A percentile compares a stretch with the other conserved stretches of the same genome.
phyloP scores from a whole-genome alignment of 2,113 vertebrate species.

The Xenopus tropicalis region UCB_Xtro_10.0 CM004448.2:115724001-115724500 shows the following conservation, averaged over 20 bases:
- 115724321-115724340: not conserved
- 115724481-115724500: constrained; percentile 29
- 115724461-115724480: constrained; percentile 28
- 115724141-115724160: too few species aligned
- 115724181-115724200: not conserved
- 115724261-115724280: not conserved
- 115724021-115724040: too few species aligned
- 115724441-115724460: constrained; percentile 25
- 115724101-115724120: not conserved
- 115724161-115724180: not conserved
- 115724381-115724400: not conserved
- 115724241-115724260: not conserved
- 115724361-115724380: constrained; percentile 1
- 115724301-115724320: too few species aligned
- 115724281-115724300: not conserved
- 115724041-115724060: too few species aligned
- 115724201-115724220: not conserved
- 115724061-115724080: too few species aligned
- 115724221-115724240: not conserved
- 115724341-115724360: not conserved
- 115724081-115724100: too few species aligned
- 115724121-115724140: too few species aligned
- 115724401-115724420: constrained; percentile 19
- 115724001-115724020: too few species aligned
- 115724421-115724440: constrained; percentile 9